Evolutionary conservation across 2,113 vertebrate species (phyloP), one percentile per base, ranked within the genome.

Genomic region (Cairina moschata): DNA sequence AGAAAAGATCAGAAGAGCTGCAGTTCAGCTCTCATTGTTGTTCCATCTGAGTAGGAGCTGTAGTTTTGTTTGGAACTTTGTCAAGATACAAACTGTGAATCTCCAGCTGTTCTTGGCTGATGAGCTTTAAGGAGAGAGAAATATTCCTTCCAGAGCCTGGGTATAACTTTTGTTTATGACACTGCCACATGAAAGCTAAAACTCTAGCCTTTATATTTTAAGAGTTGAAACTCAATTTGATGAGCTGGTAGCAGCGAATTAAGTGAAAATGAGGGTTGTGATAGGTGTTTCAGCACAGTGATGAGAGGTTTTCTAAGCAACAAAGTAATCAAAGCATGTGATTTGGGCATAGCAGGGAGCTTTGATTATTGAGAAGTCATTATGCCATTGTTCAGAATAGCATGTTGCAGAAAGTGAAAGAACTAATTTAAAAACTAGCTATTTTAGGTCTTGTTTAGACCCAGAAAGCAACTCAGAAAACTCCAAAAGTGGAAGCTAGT

Each of bases 321-420:
- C 25, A 46, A 58, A 66, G 36, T 67, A 66, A 81, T 23, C 21
- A 3, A 54, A 76, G 4, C 48, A 32, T 5, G 22, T 4, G 4
- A 29, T 71, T 38, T 48, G n/a, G 31, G 17, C 18, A 1, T 74
- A 81, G 40, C 2, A 10, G 52, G 26, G 55, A 71, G 22, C 25
- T 90, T 85, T 88, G 34, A 10, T 76, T 80, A 66, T 76, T 80
- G 86, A 23, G 15, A 93, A 52, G n/a, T 38, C 22, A 11, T 81
- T 40, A 10, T 21, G 22, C 5, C 31, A 4, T 42, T 67, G 22
- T 72, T 86, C 13, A 38, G 52, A 78, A 67, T 17, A 74, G 28
- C 28, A 25, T 63, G 42, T 78, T 67, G 55, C 52, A 88, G 65
- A 56, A 68, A 76, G 66, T 69, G 44, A 54, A 74, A 69, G 80